Base-by-base conservation (phyloP, 2,797 vertebrate species). In the Hypotaenidia okinawae region DNA sequence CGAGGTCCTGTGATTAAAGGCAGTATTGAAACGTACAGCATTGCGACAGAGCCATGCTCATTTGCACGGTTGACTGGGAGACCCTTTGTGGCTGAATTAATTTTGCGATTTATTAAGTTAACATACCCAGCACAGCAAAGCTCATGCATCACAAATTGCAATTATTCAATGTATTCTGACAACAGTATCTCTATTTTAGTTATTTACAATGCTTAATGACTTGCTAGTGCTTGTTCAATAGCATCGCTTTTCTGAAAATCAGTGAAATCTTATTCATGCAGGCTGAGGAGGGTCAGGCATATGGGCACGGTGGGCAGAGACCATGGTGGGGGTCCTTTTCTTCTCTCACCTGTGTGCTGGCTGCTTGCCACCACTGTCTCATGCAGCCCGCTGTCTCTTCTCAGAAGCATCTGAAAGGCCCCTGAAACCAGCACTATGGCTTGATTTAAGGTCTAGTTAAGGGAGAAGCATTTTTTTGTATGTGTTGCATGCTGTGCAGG, bases 141-240 rank as follows among this genome's bases (percentile, higher is more conserved):
- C 59, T 94, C 45, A 39, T 84, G 69, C 79, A 75, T 94, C 73
- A 86, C 59, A 91, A 95, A 88, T 82, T 3, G 1, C 43, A 90
- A 73, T 86, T 88, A 59, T 80, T 93, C 79, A 54, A 41, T 77
- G 49, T 62, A 78, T 90, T 96, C 94, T 79, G 82, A 73, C 69
- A 91, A 69, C 69, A 78, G 0, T 91, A 41, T 62, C 54, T 72
- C 69, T 86, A 37, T 87, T 90, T 91, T 84, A 72, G 52, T 79
- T 91, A 59, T 94, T 96, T 92, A 61, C 66, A 69, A 24, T 88
- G 76, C 47, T 78, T 96, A 81, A 69, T 93, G 43, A 58, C 57
- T 92, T 87, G 32, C 73, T 66, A 69, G 47, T 84, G 75, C 62
- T 89, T 96, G 43, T 57, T 79, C 47, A 81, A 58, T 67, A 84